Evolutionary conservation across 2,113 vertebrate species (phyloP).

Genomic region (Callocephalon fimbriatum): DNA sequence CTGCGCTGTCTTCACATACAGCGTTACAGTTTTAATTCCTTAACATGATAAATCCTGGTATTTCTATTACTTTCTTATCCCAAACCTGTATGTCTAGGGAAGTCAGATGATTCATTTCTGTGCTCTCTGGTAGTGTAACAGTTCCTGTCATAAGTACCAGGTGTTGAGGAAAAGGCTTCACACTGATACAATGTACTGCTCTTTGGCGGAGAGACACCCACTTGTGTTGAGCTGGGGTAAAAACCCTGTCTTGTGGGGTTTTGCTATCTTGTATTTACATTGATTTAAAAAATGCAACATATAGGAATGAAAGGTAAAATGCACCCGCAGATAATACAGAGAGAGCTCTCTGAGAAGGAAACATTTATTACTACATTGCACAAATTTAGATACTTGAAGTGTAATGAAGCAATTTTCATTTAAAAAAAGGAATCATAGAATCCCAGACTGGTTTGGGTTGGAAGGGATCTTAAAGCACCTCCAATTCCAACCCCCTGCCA

Average conservation of each 20-base stretch:
- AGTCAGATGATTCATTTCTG: fast-evolving
- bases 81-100: neutral
- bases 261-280: neutral
- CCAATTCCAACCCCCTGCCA: neutral
- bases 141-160: neutral
- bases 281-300: neutral
- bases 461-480: neutral
- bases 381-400: neutral
- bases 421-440: neutral
- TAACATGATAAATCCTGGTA: neutral
- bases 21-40: neutral
- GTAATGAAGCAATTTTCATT: neutral
- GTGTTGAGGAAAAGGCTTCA: neutral
- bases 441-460: neutral
- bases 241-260: neutral
- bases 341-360: neutral
- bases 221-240: neutral
- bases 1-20: neutral
- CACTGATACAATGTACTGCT: neutral
- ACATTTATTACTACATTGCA: neutral
- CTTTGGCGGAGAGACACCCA: fast-evolving
- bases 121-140: neutral
- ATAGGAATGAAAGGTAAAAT: neutral
- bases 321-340: neutral
- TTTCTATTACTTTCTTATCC: neutral